Base-by-base conservation (phyloP, 2,888 invertebrate genomes). In the Macrophya alboannulata region DNA sequence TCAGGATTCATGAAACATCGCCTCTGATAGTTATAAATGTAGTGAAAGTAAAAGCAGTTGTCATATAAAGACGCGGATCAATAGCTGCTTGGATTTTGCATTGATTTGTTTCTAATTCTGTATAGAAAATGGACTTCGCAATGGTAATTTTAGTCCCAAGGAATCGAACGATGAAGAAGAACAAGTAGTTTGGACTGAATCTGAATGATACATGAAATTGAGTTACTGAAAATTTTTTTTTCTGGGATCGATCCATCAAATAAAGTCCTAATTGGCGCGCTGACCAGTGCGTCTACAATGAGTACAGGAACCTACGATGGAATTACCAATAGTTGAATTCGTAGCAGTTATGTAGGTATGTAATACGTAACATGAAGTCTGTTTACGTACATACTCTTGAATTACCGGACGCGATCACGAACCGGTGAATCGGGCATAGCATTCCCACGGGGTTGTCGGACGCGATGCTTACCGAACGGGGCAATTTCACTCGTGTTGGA, bases 381-480 rank as follows among this genome's bases (percentile, higher is more conserved):
- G 81, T 43, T 55, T 77, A 31, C 81, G n/a, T 43, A 74, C 74
- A 74, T 79, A 62, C 82, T 68, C 82, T 68, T 65, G 68, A 83
- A 71, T 71, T 83, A 83, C 83, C 83, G 83, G 83, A 83, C 48
- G 83, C 83, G 83, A 83, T 71, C 31, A 83, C 68, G 65, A 83
- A 65, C 68, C 68, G 82, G 83, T 83, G 83, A 71, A 83, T 68
- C 83, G 83, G 83, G 83, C 83, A 83, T 71, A 48, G 83, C 83
- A 83, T 83, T 83, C 83, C 83, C 83, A 83, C 83, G 83, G 83
- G 71, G 65, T 83, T 45, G 68, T 83, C 48, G 65, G 83, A 83
- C 68, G 83, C 83, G 83, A 65, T 48, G 83, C 68, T 68, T 71
- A 83, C 83, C 51, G 71, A 48, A 83, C 48, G 83, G 17, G 25